Percentiles rank a stretch among this genome's conserved stretches.
Conservation (phyloP, 1,140 invertebrate species). For the Gyrodactylus bullatarudis region DNA sequence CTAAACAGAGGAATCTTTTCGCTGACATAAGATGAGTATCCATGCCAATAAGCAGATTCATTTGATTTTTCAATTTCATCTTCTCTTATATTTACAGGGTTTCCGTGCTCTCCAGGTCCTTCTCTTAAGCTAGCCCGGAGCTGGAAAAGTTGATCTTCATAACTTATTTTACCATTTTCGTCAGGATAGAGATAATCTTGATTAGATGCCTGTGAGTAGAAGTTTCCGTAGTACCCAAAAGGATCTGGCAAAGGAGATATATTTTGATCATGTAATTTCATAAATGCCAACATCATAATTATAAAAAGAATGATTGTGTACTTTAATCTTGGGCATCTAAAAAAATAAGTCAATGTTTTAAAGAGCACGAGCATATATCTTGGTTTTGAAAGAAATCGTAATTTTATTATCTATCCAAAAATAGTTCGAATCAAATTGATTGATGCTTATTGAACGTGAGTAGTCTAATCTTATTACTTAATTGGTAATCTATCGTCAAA, state of each 20-base stretch:
- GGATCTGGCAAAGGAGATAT: background rate
- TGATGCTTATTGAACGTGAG: too few species aligned
- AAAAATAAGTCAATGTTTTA: too few species aligned
- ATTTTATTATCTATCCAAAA: too few species aligned
- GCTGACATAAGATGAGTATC: constrained; percentile 41
- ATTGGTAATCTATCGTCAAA: too few species aligned
- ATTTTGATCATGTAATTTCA: background rate
- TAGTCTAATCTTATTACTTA: too few species aligned
- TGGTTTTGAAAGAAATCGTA: too few species aligned
- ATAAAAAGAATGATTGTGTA: too few species aligned
- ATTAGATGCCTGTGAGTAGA: background rate
- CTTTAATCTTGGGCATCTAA: too few species aligned
- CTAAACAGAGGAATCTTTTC: constrained; percentile 40
- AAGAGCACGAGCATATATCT: too few species aligned
- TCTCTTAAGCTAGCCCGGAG: background rate
- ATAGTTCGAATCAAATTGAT: too few species aligned
- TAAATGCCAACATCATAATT: too few species aligned
- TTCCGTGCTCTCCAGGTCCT: background rate
- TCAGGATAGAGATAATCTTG: background rate
- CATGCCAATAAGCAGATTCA: constrained; percentile 14
- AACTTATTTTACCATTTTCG: background rate
- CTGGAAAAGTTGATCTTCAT: background rate
- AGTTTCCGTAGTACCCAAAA: background rate
- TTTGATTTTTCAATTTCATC: background rate
- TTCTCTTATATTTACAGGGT: background rate